These are phyloP conservation scores for Zaprionus tsacasi DNA, from an alignment of 1,140 invertebrate genomes.

Conservation along the genomic window DNA sequence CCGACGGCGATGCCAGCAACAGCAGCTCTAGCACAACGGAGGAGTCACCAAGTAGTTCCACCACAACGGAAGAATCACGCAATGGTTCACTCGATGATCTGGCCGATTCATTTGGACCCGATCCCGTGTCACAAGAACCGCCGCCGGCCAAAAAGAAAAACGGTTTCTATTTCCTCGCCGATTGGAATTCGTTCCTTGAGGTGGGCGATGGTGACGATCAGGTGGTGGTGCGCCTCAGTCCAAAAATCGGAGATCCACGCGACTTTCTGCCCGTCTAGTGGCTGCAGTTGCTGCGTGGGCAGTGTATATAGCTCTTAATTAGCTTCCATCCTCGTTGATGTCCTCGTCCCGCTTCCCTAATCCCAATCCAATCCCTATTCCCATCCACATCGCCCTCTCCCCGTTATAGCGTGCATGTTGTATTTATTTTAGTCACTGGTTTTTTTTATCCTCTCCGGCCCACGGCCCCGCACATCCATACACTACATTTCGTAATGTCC, in stretches of 20 bases:
- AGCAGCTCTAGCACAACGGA: conserved; percentile 23
- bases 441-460: conserved; percentile 21
- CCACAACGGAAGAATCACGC: conserved; percentile 68
- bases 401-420: conserved; percentile 46
- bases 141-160: conserved; percentile 88
- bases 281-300: not conserved
- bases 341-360: not conserved
- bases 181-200: conserved; percentile 93
- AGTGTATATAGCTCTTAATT: conserved; percentile 62
- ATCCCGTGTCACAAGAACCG: conserved; percentile 85
- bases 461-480: not conserved
- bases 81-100: conserved; percentile 85
- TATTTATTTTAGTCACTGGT: conserved; percentile 80
- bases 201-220: conserved; percentile 91
- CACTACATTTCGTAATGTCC: not conserved
- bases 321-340: not conserved
- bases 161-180: conserved; percentile 92
- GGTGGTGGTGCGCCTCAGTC: conserved; percentile 91
- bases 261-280: conserved; percentile 88
- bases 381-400: not conserved
- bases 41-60: not conserved
- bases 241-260: conserved; percentile 91
- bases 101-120: conserved; percentile 90
- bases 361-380: not conserved
- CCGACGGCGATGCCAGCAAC: not conserved